Conservation (phyloP, 2,888 invertebrate species). For the Drosophila kambysellisi region DNA sequence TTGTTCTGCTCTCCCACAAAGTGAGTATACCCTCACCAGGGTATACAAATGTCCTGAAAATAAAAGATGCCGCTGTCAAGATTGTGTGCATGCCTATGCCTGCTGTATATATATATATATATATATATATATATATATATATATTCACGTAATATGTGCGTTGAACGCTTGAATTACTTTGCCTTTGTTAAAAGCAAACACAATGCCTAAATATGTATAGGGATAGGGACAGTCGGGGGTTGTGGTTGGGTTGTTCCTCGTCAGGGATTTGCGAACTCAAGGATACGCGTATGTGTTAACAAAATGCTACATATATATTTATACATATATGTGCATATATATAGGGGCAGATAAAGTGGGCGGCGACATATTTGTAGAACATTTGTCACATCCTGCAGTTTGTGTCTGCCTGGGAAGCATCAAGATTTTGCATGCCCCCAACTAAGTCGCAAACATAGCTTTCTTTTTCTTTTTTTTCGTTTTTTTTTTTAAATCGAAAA, state of each 20-base stretch:
- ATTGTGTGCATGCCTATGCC: conserved; percentile 33
- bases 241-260: conserved; percentile 1
- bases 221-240: conserved; percentile 11
- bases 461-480: conserved; percentile 23
- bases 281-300: conserved; percentile 33
- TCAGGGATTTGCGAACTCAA: conserved; percentile 55
- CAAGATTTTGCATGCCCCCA: conserved; percentile 44
- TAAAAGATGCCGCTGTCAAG: conserved; percentile 42
- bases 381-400: conserved; percentile 69
- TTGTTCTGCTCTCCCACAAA: background rate
- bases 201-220: conserved; percentile 42
- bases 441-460: background rate
- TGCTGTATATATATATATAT: conserved; percentile 8
- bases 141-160: conserved; percentile 53
- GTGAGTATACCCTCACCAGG: background rate
- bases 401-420: conserved; percentile 48
- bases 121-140: conserved; percentile 38
- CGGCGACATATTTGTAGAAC: conserved; percentile 67
- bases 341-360: conserved; percentile 32
- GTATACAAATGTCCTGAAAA: conserved; percentile 12
- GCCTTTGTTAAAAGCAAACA: conserved; percentile 73
- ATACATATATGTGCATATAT: conserved; percentile 25
- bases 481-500: conserved; percentile 67
- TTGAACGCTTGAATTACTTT: conserved; percentile 72
- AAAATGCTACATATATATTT: conserved; percentile 8